Percentiles rank a stretch among this genome's conserved stretches.
Conservation (phyloP, 2,797 vertebrate species). For the Parauchenoglanis punctatus region DNA sequence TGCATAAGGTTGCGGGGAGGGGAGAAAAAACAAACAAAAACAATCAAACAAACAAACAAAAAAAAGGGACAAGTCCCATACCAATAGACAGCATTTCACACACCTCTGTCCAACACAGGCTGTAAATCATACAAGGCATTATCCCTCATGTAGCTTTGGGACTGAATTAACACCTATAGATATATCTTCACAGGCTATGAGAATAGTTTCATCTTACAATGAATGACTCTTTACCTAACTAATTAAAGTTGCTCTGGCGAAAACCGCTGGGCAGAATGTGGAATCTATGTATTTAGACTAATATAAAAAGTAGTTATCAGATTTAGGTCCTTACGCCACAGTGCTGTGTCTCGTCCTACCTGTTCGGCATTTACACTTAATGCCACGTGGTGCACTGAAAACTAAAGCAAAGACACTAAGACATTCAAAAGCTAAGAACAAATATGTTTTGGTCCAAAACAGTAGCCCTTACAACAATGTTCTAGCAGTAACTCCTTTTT, state of each 20-base stretch:
- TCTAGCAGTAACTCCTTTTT: slow-evolving; percentile 17
- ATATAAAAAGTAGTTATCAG: background rate
- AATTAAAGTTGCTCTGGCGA: slow-evolving; percentile 19
- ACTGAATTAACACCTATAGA: slow-evolving; percentile 19
- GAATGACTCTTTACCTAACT: slow-evolving; percentile 32
- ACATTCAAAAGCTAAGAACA: slow-evolving; percentile 27
- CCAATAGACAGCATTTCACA: background rate
- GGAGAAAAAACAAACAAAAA: too few relatives aligned
- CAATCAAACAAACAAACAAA: slow-evolving; percentile 1
- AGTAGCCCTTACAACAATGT: background rate
- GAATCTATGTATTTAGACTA: background rate
- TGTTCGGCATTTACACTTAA: slow-evolving; percentile 36
- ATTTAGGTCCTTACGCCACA: slow-evolving; percentile 22
- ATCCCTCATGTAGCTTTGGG: slow-evolving; percentile 47
- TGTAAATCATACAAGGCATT: slow-evolving; percentile 15
- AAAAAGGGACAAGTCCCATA: background rate
- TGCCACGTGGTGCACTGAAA: slow-evolving; percentile 39
- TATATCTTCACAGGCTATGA: slow-evolving; percentile 12
- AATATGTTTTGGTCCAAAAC: slow-evolving; percentile 13
- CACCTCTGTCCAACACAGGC: slow-evolving; percentile 17
- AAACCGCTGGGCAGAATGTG: background rate
- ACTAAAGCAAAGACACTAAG: slow-evolving; percentile 13
- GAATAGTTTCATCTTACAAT: background rate
- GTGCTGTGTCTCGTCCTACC: slow-evolving; percentile 1
- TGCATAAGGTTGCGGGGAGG: slow-evolving; percentile 71